Conservation (phyloP, 1,140 invertebrate species). For the Camponotus floridanus region DNA sequence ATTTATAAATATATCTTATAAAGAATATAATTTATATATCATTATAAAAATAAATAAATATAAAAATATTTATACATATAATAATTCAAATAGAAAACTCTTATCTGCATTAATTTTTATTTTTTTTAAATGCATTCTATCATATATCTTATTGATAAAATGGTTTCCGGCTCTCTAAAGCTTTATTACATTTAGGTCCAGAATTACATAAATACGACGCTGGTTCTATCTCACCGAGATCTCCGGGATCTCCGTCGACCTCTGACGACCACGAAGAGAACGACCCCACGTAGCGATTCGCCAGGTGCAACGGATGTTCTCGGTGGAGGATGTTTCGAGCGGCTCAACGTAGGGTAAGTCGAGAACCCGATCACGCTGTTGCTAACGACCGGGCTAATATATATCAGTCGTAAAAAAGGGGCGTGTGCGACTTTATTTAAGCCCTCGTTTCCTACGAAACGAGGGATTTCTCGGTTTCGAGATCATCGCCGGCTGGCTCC, state of each 20-base stretch:
- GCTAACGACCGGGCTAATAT: slow-evolving; percentile 50
- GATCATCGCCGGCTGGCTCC: slow-evolving; percentile 43
- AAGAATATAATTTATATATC: background rate
- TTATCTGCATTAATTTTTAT: background rate
- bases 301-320: slow-evolving; percentile 53
- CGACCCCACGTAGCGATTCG: slow-evolving; percentile 34
- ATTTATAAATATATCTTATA: background rate
- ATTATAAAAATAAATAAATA: background rate
- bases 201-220: background rate
- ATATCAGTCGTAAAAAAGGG: slow-evolving; percentile 59
- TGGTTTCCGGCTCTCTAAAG: background rate
- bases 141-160: background rate
- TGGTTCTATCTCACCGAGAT: slow-evolving; percentile 27
- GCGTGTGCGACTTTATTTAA: slow-evolving; percentile 60
- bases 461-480: slow-evolving; percentile 49
- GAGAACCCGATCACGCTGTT: slow-evolving; percentile 37
- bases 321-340: slow-evolving; percentile 32
- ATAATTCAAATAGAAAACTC: slow-evolving; percentile 2
- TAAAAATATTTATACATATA: background rate
- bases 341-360: slow-evolving; percentile 49
- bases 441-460: slow-evolving; percentile 50
- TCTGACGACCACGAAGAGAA: slow-evolving; percentile 34
- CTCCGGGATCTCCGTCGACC: slow-evolving; percentile 37
- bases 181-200: background rate
- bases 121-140: background rate